Evolutionary conservation across 2,797 vertebrate species (phyloP), one percentile per base, ranked within the genome.

Genomic region (Poecile montanus): DNA sequence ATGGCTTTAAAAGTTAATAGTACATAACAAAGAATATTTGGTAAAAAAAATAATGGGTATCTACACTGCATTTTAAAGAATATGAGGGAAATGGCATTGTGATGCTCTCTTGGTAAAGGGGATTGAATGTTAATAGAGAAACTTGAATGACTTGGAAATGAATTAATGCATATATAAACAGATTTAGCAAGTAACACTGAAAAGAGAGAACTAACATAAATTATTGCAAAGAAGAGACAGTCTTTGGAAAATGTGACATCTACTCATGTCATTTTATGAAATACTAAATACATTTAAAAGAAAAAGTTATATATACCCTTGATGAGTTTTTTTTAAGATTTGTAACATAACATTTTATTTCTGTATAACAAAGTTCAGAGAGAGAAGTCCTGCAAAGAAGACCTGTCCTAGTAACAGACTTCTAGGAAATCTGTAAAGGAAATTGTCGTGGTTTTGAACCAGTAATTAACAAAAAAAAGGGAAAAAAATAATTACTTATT

Each of bases 361-460:
- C 38, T 74, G 1, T 38, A 7, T 44, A 78, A 62, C 7, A 63
- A 63, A 62, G 4, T 34, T 58, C 11, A 29, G 51, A 44, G 6
- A 44, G 3, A 50, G 3, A 54, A 47, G 1, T 40, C 15, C 21
- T 74, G n/a, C 42, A 27, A 17, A 9, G 44, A 38, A 56, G 13
- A 36, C 6, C 13, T 16, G 7, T n/a, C 26, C 30, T 1, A 0
- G 7, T 23, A 62, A 54, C 5, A 60, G 22, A 13, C 5, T 47
- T 74, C 38, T 26, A 67, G 42, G 26, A 84, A 76, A 60, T 32
- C 23, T 66, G 9, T n/a, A 53, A 70, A 63, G 20, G 8, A 79
- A 86, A n/a, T n/a, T n/a, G n/a, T n/a, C n/a, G n/a, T n/a, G n/a
- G n/a, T n/a, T n/a, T n/a, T n/a, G n/a, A n/a, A n/a, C n/a, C n/a